These are phyloP conservation scores for Balaeniceps rex DNA, from an alignment of 2,113 vertebrate species.

Conservation along the genomic window DNA sequence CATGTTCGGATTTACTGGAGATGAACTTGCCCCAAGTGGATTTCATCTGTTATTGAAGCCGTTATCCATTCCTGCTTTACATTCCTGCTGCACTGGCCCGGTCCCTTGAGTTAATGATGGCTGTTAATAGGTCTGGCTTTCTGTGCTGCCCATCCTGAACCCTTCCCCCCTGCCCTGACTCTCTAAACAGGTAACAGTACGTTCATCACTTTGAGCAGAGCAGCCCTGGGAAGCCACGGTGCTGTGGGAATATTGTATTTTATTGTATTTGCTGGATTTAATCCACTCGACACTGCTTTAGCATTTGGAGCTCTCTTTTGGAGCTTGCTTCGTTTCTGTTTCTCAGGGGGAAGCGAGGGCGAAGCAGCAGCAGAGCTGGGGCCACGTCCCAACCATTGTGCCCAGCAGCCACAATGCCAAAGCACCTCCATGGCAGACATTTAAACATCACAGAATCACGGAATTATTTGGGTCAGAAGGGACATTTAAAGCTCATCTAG, in stretches of 20 bases:
- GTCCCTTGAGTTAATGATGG: not conserved
- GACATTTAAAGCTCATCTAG: not conserved
- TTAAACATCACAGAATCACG: not conserved
- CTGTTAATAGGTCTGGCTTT: not conserved
- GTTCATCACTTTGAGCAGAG: not conserved
- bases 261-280: not conserved
- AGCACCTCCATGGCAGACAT: not conserved
- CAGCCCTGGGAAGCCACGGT: not conserved
- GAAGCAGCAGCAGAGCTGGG: not conserved
- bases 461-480: not conserved
- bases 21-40: not conserved
- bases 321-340: not conserved
- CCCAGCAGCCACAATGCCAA: not conserved
- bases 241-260: not conserved
- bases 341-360: not conserved
- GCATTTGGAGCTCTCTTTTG: not conserved
- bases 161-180: rapidly evolving
- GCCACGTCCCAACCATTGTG: rapidly evolving
- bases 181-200: not conserved
- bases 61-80: not conserved
- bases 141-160: not conserved
- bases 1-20: not conserved
- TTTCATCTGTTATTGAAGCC: not conserved
- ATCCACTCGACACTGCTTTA: not conserved
- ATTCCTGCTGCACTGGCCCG: not conserved